Evolutionary conservation across 2,113 vertebrate species (phyloP).

Genomic region (Muscicapa adusta): DNA sequence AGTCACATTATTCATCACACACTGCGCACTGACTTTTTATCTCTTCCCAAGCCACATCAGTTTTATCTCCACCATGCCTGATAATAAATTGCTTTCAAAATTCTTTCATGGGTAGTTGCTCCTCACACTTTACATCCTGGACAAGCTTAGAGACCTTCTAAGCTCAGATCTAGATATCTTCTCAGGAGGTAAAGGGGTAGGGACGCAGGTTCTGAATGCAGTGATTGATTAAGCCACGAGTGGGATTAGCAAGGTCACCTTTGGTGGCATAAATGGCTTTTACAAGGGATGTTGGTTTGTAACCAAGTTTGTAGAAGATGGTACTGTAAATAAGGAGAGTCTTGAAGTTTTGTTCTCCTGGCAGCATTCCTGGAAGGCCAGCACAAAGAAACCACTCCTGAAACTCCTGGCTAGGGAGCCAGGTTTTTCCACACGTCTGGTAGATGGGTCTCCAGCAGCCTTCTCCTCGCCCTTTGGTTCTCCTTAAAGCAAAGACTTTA

Average conservation of each 20-base stretch:
- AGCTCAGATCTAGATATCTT: not conserved
- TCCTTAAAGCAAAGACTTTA: not conserved
- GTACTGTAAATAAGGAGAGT: not conserved
- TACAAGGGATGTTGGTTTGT: not conserved
- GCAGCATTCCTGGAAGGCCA: not conserved
- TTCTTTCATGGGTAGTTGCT: not conserved
- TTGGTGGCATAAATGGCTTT: not conserved
- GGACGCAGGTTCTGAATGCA: not conserved
- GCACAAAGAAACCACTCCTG: not conserved
- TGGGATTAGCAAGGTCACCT: not conserved
- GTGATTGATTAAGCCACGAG: not conserved
- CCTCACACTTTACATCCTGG: not conserved
- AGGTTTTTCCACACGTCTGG: not conserved
- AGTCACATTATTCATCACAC: not conserved
- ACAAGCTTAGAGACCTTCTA: not conserved
- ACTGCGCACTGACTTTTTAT: not conserved
- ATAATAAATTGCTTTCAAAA: not conserved
- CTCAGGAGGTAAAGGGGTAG: not conserved
- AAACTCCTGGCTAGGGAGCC: not conserved
- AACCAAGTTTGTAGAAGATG: not conserved
- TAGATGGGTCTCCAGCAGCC: not conserved
- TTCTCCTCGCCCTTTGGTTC: not conserved
- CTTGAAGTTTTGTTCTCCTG: not conserved
- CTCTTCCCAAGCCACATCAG: not conserved
- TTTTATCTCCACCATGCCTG: not conserved